Evolutionary conservation across 30 jellyfish, hydroid and myxozoan species (phyloP).

Genomic region (Haliclystus octoradiatus): DNA sequence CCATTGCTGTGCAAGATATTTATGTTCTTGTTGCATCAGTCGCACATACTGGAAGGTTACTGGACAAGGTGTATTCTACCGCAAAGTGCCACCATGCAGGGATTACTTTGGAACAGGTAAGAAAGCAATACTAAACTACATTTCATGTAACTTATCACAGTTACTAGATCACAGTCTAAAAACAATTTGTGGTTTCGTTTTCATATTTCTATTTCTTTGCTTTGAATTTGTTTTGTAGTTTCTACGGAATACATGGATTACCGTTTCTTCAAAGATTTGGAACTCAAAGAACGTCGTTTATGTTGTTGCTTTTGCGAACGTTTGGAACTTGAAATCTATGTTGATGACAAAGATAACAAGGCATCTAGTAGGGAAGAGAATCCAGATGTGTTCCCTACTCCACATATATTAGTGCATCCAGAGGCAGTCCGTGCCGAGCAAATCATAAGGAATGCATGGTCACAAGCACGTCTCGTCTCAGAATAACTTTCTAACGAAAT

Average conservation of each 20-base stretch:
- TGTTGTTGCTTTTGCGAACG: slow-evolving; percentile 91
- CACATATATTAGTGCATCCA: slow-evolving; percentile 78
- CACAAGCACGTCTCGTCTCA: slow-evolving; percentile 81
- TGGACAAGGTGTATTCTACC: slow-evolving; percentile 93
- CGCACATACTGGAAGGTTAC: slow-evolving; percentile 98
- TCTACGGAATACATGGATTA: slow-evolving; percentile 97
- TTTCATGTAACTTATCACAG: background rate
- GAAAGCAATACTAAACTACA: background rate
- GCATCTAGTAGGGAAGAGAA: slow-evolving; percentile 57
- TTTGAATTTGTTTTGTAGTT: slow-evolving; percentile 27
- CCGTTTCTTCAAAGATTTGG: slow-evolving; percentile 96
- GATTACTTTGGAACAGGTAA: slow-evolving; percentile 87
- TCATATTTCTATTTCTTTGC: background rate
- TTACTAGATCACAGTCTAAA: background rate
- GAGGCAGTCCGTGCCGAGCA: slow-evolving; percentile 89
- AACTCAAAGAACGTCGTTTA: slow-evolving; percentile 64
- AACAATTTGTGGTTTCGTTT: background rate
- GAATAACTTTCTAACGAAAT: too few relatives aligned
- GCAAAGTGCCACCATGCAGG: slow-evolving; percentile 92
- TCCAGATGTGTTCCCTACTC: slow-evolving; percentile 73
- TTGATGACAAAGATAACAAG: slow-evolving; percentile 89
- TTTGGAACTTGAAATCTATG: slow-evolving; percentile 63
- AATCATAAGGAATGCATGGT: slow-evolving; percentile 94
- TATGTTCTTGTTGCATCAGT: slow-evolving; percentile 81
- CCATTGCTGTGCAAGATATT: slow-evolving; percentile 47